Conservation (phyloP, 2,888 invertebrate genomes). For the Allophyes oxyacanthae region DNA sequence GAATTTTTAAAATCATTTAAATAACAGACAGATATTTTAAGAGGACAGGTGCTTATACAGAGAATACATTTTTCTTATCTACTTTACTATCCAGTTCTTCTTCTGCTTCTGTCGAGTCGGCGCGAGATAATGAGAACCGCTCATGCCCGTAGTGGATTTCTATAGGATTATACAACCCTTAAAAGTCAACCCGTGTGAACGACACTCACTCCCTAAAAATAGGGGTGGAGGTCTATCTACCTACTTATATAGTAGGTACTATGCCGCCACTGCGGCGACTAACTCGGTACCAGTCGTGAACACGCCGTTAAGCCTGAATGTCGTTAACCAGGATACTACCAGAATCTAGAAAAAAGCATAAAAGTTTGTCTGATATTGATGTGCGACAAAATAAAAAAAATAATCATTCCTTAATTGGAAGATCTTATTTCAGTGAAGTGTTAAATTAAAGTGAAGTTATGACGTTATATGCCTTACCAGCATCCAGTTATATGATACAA, state of each 20-base stretch:
- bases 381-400: conserved; percentile 72
- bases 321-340: conserved; percentile 69
- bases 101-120: no score
- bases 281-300: conserved; percentile 68
- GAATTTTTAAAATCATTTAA: no score
- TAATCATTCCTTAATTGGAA: conserved; percentile 70
- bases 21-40: no score
- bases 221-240: conserved; percentile 63
- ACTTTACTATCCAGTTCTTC: no score
- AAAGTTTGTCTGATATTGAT: conserved; percentile 66
- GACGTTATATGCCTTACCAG: conserved; percentile 87
- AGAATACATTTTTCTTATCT: no score
- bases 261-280: conserved; percentile 69
- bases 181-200: conserved; percentile 63
- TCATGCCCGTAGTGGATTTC: neutral
- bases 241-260: conserved; percentile 55
- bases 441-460: conserved; percentile 82
- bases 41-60: no score
- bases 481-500: conserved; percentile 84
- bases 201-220: conserved; percentile 62
- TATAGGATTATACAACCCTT: neutral
- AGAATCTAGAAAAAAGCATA: conserved; percentile 63
- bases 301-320: conserved; percentile 79
- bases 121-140: no score
- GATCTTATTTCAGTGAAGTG: conserved; percentile 72